Evolutionary conservation across 2,888 invertebrate genomes (phyloP).

Genomic region (Pterostichus madidus): DNA sequence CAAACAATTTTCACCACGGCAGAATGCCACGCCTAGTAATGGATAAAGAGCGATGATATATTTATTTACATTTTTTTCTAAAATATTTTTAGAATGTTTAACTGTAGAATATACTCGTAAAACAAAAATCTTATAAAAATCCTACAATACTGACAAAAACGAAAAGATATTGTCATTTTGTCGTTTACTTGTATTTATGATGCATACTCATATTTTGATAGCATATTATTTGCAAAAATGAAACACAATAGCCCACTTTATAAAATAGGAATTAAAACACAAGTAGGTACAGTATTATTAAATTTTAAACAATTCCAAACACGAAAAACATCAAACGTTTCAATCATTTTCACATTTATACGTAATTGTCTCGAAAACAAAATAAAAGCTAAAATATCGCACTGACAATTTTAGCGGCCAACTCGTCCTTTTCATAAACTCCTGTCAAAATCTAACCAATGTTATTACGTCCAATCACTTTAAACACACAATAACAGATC

Average conservation of each 20-base stretch:
- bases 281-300: not conserved
- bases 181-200: not conserved
- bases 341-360: conserved; percentile 21
- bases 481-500: conserved; percentile 49
- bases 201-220: not conserved
- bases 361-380: not conserved
- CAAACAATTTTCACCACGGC: no score
- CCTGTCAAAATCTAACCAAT: conserved; percentile 48
- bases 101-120: no score
- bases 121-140: no score
- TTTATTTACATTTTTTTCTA: no score
- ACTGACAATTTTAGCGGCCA: not conserved
- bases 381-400: not conserved
- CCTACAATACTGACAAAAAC: no score
- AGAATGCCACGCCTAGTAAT: no score
- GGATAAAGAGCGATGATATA: no score
- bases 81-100: no score
- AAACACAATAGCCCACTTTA: conserved; percentile 16
- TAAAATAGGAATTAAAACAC: conserved; percentile 18
- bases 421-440: not conserved
- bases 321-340: conserved; percentile 11
- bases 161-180: not conserved
- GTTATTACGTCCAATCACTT: conserved; percentile 47
- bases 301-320: not conserved
- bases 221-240: conserved; percentile 18